Evolutionary conservation across 2,113 vertebrate genomes (phyloP).

Genomic region (Menidia beryllina): DNA sequence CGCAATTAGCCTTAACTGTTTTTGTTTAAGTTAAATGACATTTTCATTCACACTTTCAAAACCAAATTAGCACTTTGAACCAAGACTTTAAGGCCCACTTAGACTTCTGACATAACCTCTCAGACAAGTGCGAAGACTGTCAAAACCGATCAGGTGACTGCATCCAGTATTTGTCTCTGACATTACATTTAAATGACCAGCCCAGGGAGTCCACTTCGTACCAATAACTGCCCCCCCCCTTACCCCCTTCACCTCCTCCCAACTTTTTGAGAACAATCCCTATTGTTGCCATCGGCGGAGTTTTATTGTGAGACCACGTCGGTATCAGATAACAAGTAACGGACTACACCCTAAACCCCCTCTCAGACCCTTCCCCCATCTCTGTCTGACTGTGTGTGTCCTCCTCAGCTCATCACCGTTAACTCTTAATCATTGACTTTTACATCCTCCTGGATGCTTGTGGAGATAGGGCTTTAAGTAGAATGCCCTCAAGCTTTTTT

Average conservation of each 20-base stretch:
- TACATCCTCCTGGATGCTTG: constrained; percentile 46
- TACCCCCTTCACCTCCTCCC: too few relatives aligned
- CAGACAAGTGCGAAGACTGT: background rate
- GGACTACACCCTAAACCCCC: constrained; percentile 70
- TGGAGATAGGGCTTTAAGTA: too few relatives aligned
- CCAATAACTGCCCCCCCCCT: background rate
- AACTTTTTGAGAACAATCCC: constrained; percentile 64
- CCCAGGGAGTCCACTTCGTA: background rate
- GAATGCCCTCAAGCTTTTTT: too few relatives aligned
- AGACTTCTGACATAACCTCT: background rate
- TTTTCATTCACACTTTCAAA: background rate
- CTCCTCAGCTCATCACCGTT: constrained; percentile 58
- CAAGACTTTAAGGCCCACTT: background rate
- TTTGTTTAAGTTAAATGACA: background rate
- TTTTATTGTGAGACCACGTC: constrained; percentile 69
- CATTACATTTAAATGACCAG: constrained; percentile 50
- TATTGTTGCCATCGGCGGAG: constrained; percentile 70
- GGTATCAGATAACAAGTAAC: constrained; percentile 81
- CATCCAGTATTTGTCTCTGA: background rate
- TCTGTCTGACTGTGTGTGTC: constrained; percentile 2
- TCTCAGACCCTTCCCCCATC: background rate
- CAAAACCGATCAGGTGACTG: background rate
- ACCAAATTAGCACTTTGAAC: too few relatives aligned
- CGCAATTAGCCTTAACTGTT: too few relatives aligned
- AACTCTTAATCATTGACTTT: constrained; percentile 69